Conservation (phyloP, 2,797 vertebrate species). For the Crenichthys baileyi region DNA sequence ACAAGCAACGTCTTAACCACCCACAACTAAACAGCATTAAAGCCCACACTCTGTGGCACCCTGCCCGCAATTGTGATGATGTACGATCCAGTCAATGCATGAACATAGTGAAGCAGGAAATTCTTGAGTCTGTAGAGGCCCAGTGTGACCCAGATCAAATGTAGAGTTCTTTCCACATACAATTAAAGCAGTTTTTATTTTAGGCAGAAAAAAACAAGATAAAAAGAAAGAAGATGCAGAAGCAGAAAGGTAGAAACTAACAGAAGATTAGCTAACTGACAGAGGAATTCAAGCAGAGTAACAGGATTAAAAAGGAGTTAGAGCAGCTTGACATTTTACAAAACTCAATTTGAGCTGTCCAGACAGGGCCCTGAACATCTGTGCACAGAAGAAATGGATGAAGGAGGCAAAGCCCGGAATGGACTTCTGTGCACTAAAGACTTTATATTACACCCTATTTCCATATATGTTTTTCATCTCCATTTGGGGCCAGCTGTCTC, state of each 20-base stretch:
- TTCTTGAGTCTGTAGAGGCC: background rate
- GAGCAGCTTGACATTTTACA: constrained; percentile 67
- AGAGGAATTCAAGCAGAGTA: constrained; percentile 59
- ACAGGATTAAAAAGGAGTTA: constrained; percentile 59
- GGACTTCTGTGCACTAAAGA: constrained; percentile 2
- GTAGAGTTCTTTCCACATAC: background rate
- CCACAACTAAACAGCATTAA: constrained; percentile 4
- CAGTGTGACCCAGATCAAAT: background rate
- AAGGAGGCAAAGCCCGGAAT: constrained; percentile 23
- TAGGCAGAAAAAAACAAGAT: constrained; percentile 1
- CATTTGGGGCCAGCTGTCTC: background rate
- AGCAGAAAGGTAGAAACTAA: constrained; percentile 20
- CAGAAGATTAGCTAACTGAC: constrained; percentile 53
- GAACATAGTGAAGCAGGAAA: constrained; percentile 15
- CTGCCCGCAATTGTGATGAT: constrained; percentile 48
- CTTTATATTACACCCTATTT: background rate
- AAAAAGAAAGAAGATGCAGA: background rate
- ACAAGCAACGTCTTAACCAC: constrained; percentile 22
- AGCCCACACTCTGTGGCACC: constrained; percentile 25
- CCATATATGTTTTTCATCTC: background rate
- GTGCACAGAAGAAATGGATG: constrained; percentile 40
- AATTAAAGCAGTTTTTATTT: constrained; percentile 1
- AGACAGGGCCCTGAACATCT: constrained; percentile 45
- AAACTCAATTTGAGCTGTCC: constrained; percentile 73
- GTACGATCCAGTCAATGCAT: constrained; percentile 40